Evolutionary conservation across 2,797 vertebrate genomes (phyloP).

Genomic region (Hafferia zeledoni): DNA sequence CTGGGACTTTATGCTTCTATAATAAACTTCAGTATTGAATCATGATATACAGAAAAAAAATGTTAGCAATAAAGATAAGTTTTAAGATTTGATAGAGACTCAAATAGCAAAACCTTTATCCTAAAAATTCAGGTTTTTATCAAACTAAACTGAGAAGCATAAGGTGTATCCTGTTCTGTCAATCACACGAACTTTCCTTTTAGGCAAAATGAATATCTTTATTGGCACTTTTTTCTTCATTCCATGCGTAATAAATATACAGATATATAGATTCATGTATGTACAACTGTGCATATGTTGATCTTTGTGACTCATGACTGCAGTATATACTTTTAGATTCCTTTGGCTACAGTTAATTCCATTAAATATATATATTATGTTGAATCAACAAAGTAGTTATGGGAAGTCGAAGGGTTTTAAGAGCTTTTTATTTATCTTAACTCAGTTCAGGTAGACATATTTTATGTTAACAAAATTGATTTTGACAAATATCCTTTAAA

Average conservation of each 20-base stretch:
- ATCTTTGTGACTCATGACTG: neutral
- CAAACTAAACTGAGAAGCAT: neutral
- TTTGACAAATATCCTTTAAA: neutral
- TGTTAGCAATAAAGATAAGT: neutral
- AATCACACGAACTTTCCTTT: neutral
- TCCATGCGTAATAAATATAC: neutral
- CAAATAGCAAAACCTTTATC: neutral
- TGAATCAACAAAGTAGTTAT: accelerated
- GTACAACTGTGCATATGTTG: neutral
- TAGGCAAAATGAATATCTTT: neutral
- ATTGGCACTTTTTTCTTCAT: neutral
- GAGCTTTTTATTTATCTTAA: neutral
- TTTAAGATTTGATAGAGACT: neutral
- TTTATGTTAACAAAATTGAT: neutral
- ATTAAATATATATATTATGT: neutral
- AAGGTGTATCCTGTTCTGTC: neutral
- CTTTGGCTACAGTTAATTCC: neutral
- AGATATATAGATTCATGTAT: neutral
- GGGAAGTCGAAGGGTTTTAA: neutral
- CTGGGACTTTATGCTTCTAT: neutral
- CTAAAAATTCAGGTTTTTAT: neutral
- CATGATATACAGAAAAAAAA: neutral
- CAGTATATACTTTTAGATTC: neutral
- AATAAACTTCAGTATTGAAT: neutral
- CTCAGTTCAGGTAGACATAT: neutral